Evolutionary conservation across 2,797 vertebrate genomes (phyloP).

Genomic region (Oreonectes daqikongensis): DNA sequence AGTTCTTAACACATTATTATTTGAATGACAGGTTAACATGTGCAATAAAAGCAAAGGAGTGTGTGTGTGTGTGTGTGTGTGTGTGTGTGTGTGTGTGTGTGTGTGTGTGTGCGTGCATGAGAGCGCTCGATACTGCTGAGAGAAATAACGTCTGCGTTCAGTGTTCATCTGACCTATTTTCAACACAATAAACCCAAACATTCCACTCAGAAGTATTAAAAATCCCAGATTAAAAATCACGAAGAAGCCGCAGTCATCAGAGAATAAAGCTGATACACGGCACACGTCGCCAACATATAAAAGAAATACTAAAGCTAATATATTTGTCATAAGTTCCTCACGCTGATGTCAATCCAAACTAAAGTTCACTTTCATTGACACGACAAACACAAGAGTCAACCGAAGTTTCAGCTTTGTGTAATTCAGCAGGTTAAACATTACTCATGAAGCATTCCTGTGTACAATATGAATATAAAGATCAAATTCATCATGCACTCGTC

Average conservation of each 20-base stretch:
- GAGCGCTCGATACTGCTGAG: not conserved
- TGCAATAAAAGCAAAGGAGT: no score
- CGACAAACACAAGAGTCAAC: not conserved
- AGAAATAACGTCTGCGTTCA: conserved; percentile 15
- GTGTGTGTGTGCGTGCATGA: no score
- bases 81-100: no score
- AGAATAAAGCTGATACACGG: not conserved
- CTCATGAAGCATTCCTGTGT: not conserved
- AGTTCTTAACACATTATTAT: no score
- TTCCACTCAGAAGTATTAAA: conserved; percentile 26
- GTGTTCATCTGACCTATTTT: conserved; percentile 38
- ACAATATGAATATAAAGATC: not conserved
- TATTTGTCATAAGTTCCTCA: not conserved
- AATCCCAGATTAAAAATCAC: conserved; percentile 17
- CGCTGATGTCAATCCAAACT: no score
- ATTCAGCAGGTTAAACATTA: no score
- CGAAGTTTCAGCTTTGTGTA: no score
- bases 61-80: no score
- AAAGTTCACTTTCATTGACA: not conserved
- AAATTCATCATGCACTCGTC: not conserved
- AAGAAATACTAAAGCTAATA: not conserved
- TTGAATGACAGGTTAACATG: not conserved
- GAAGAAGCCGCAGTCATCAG: not conserved
- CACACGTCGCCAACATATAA: not conserved
- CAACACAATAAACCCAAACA: conserved; percentile 29